Conservation (phyloP, 2,888 invertebrate genomes). For the Drosophila testacea region DNA sequence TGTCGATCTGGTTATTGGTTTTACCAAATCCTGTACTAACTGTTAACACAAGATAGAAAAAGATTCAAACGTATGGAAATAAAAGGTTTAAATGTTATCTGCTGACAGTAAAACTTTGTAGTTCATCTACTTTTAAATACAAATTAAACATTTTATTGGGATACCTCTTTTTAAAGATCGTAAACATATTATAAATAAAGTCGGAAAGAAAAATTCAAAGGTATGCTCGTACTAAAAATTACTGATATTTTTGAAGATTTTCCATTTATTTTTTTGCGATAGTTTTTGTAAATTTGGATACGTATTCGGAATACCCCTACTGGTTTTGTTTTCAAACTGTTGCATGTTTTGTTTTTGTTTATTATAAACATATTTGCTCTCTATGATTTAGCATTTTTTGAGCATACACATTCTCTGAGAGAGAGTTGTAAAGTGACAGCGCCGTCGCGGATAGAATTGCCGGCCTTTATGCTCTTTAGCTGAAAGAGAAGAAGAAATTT, state of each 20-base stretch:
- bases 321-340: conserved; percentile 49
- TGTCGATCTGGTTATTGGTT: conserved; percentile 30
- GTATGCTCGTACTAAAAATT: no score
- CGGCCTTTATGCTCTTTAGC: conserved; percentile 28
- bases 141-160: conserved; percentile 3
- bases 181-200: not conserved
- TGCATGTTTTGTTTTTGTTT: conserved; percentile 66
- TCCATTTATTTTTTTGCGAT: no score
- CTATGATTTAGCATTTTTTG: not conserved
- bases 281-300: not conserved
- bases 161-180: not conserved
- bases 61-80: not conserved
- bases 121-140: not conserved
- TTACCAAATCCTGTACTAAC: conserved; percentile 22
- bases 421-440: conserved; percentile 4
- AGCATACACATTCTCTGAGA: conserved; percentile 9
- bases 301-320: conserved; percentile 1
- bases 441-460: conserved; percentile 58
- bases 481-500: conserved; percentile 8
- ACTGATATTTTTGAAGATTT: no score
- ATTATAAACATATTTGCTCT: not conserved
- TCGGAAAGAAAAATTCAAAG: not conserved
- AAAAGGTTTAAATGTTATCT: conserved; percentile 5
- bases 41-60: no score
- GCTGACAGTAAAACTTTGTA: not conserved